These are phyloP conservation scores for Drosophila prostipennis DNA, from an alignment of 2,888 invertebrate species.

Conservation along the genomic window DNA sequence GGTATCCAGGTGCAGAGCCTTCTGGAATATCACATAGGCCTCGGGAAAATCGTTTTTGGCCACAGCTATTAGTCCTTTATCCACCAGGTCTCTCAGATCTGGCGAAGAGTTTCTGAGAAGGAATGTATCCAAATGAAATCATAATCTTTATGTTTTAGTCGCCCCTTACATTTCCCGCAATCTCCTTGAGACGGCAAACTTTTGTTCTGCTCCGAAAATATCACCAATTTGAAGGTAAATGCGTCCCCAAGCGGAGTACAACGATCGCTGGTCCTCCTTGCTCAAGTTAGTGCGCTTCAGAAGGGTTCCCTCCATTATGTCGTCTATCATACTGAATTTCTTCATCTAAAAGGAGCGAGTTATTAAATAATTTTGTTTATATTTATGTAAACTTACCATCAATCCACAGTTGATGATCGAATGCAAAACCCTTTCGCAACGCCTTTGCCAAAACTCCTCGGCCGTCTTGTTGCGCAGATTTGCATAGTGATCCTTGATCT, in stretches of 20 bases:
- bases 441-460: slow-evolving; percentile 90
- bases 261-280: slow-evolving; percentile 87
- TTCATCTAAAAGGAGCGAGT: slow-evolving; percentile 83
- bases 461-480: slow-evolving; percentile 80
- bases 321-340: slow-evolving; percentile 90
- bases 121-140: neutral
- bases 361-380: neutral
- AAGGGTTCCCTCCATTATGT: slow-evolving; percentile 86
- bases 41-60: slow-evolving; percentile 94
- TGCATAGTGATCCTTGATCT: slow-evolving; percentile 78
- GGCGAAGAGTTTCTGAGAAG: slow-evolving; percentile 86
- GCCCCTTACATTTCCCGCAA: slow-evolving; percentile 78
- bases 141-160: neutral
- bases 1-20: slow-evolving; percentile 91
- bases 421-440: slow-evolving; percentile 91
- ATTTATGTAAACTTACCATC: slow-evolving; percentile 86
- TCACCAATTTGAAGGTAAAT: slow-evolving; percentile 93
- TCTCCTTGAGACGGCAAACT: slow-evolving; percentile 87
- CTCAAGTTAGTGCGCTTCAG: slow-evolving; percentile 86
- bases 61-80: slow-evolving; percentile 92
- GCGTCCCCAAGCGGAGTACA: slow-evolving; percentile 92
- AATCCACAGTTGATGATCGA: slow-evolving; percentile 94
- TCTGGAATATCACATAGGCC: slow-evolving; percentile 91
- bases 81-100: slow-evolving; percentile 89
- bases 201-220: slow-evolving; percentile 89